Evolutionary conservation across 92 coral and sea anemone genomes (phyloP), one percentile per base, ranked within the genome.

Genomic region (Siderastrea siderea): DNA sequence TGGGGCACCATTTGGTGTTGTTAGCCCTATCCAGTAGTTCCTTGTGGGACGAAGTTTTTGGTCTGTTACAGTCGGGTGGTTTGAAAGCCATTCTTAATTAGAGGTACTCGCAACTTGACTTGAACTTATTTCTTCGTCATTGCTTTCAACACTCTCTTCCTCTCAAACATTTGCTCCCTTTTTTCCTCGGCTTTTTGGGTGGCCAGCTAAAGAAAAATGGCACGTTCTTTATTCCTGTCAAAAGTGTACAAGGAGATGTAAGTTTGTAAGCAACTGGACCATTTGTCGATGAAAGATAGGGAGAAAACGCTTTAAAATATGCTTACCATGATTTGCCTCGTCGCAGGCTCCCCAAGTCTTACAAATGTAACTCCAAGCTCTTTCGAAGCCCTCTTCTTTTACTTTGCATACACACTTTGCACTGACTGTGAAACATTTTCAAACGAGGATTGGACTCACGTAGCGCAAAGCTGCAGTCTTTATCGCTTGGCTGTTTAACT

Each of bases 51-150:
- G 62, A 5, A 58, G 15, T 58, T 58, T 58, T 58, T 58, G 7
- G 14, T 66, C 47, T 17, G 38, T 7, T 4, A 26, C 47, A 6
- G 71, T 26, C 71, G 71, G 46, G 13, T 66, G 71, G 15, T 26
- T 66, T 44, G 71, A 66, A 66, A 66, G 71, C 71, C 71, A 66
- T 7, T 19, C 71, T 66, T 19, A 8, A 66, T n/a, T 66, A 13
- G 71, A 3, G 48, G 45, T 66, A 48, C 47, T 66, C 48, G 71
- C 71, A 66, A 66, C 71, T 66, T 66, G 48, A 66, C 47, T 19
- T 4, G 68, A 2, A 3, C 3, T 63, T 63, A 6, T 63, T 16
- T 3, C n/a, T n/a, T 63, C 43, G 5, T 63, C 43, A 52, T 52
- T 52, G 55, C 55, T 52, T 52, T 7, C 55, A 52, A 3, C 55